Conservation (phyloP, 2,888 invertebrate species). For the Griposia aprilina region DNA sequence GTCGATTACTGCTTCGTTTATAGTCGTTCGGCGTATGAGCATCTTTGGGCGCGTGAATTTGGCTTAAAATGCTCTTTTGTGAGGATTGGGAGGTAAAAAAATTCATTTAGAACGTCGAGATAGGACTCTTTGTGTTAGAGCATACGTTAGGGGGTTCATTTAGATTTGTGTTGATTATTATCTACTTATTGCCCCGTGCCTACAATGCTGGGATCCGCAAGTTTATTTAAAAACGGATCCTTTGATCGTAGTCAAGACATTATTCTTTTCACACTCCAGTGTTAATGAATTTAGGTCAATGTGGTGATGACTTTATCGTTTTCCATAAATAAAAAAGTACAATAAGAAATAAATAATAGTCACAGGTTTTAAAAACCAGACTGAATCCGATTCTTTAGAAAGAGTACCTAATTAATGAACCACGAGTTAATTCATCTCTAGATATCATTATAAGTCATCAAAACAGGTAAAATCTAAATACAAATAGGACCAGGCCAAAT, state of each 20-base stretch:
- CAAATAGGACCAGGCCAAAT: slow-evolving; percentile 1
- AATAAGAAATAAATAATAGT: neutral
- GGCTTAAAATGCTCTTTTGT: slow-evolving; percentile 16
- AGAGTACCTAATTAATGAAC: neutral
- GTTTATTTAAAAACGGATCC: neutral
- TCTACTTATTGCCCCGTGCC: neutral
- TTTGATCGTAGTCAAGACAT: neutral
- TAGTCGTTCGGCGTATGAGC: slow-evolving; percentile 38
- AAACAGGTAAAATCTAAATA: slow-evolving; percentile 22
- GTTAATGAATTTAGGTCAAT: neutral
- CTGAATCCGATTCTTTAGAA: neutral
- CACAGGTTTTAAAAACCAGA: neutral
- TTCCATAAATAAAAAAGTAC: neutral
- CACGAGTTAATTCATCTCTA: neutral
- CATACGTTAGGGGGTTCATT: slow-evolving; percentile 3
- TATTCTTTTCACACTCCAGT: neutral
- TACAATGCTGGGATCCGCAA: neutral
- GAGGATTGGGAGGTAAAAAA: slow-evolving; percentile 18
- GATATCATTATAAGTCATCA: neutral
- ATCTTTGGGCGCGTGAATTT: slow-evolving; percentile 29
- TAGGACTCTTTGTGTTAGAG: neutral
- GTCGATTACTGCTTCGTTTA: slow-evolving; percentile 48
- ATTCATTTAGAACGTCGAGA: slow-evolving; percentile 16
- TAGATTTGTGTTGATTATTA: slow-evolving; percentile 13
- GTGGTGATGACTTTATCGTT: neutral